Evolutionary conservation across 35 echinoderm and acorn worm species (phyloP).

Genomic region (Lytechinus variegatus): DNA sequence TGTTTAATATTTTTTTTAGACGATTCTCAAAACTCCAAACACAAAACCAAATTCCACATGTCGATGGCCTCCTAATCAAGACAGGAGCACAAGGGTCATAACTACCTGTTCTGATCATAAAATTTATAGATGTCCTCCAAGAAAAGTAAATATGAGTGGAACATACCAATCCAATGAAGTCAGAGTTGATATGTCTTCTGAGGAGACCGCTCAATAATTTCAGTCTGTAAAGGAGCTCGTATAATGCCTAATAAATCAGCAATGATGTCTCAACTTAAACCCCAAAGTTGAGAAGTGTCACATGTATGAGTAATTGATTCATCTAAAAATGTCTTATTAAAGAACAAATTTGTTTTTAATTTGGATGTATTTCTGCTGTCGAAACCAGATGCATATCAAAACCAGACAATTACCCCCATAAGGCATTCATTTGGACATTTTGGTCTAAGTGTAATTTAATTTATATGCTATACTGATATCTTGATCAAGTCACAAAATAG

Average conservation of each 20-base stretch:
- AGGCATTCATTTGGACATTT: neutral
- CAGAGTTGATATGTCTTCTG: neutral
- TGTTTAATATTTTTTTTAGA: no score
- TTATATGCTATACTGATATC: neutral
- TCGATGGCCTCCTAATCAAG: constrained; percentile 9
- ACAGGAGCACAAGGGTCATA: constrained; percentile 11
- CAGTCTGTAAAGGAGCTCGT: neutral
- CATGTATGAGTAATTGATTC: neutral
- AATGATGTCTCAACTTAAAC: neutral
- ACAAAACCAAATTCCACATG: neutral
- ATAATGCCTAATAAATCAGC: neutral
- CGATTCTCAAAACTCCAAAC: no score
- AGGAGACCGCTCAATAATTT: neutral
- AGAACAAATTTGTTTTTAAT: neutral
- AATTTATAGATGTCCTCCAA: constrained; percentile 38
- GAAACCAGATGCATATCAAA: neutral
- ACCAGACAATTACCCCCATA: neutral
- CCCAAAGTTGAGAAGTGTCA: neutral
- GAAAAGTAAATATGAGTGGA: neutral
- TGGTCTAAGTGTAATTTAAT: neutral
- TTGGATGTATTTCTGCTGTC: neutral
- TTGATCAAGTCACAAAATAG: neutral
- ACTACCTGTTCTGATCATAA: constrained; percentile 11
- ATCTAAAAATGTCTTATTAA: neutral
- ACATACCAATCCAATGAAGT: constrained; percentile 29